Conservation (phyloP, 2,797 vertebrate genomes). For the Moxostoma hubbsi region DNA sequence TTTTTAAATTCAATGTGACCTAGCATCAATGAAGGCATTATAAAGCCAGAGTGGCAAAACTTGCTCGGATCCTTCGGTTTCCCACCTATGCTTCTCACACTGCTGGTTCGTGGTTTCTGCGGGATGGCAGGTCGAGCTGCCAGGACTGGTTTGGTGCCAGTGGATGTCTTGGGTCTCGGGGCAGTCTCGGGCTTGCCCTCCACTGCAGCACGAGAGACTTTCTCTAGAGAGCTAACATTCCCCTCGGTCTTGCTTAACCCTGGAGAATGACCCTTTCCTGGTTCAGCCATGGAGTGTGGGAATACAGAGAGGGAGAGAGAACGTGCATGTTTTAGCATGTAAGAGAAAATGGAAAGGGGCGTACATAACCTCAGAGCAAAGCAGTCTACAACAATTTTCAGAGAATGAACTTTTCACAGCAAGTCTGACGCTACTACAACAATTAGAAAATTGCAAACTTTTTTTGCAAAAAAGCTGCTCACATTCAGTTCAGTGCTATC, state of each 20-base stretch:
- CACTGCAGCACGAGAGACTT: neutral
- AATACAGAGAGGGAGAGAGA: neutral
- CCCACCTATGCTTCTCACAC: constrained; percentile 74
- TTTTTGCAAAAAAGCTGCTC: too few species aligned
- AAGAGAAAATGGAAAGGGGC: neutral
- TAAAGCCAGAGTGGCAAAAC: too few species aligned
- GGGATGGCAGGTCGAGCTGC: constrained; percentile 85
- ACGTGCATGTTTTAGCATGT: neutral
- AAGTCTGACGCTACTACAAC: too few species aligned
- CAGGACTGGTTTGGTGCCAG: constrained; percentile 82
- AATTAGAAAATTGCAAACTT: too few species aligned
- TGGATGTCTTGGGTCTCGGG: constrained; percentile 9
- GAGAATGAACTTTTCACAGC: too few species aligned
- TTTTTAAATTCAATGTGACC: too few species aligned
- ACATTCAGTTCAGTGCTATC: too few species aligned
- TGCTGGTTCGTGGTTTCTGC: constrained; percentile 85
- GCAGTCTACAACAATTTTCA: too few species aligned
- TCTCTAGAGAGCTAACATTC: constrained; percentile 29
- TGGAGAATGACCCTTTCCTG: constrained; percentile 83
- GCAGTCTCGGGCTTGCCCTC: constrained; percentile 43
- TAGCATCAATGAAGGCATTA: neutral
- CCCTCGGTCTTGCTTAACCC: constrained; percentile 28
- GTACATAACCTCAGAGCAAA: neutral
- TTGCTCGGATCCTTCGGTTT: too few species aligned
- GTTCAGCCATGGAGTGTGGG: constrained; percentile 52